Percentiles rank a stretch among this genome's conserved stretches.
Conservation (phyloP, 2,113 vertebrate species). For the Passerina amoena region DNA sequence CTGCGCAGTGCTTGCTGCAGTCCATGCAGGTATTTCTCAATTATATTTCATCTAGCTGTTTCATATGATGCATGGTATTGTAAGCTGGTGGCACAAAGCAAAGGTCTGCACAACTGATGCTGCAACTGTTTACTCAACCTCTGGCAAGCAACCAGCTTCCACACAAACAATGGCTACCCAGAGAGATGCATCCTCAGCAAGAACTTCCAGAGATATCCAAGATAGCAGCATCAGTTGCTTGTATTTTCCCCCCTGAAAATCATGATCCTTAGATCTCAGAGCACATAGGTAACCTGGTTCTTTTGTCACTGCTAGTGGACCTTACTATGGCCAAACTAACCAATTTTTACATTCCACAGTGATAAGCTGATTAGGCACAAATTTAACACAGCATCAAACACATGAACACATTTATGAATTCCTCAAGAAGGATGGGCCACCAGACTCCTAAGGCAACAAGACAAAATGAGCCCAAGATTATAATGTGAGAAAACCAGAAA, state of each 20-base stretch:
- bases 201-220: not conserved
- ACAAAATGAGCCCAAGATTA: not conserved
- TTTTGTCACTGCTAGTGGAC: not conserved
- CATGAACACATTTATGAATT: not conserved
- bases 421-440: not conserved
- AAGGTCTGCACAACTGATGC: not conserved
- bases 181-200: not conserved
- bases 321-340: not conserved
- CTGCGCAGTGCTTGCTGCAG: not conserved
- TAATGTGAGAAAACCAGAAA: not conserved
- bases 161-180: not conserved
- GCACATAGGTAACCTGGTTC: not conserved
- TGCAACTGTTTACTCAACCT: not conserved
- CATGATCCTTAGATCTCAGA: not conserved
- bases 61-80: not conserved
- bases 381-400: not conserved
- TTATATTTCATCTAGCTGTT: not conserved
- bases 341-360: not conserved
- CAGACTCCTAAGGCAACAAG: not conserved
- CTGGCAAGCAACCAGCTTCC: not conserved
- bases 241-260: not conserved
- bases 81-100: not conserved
- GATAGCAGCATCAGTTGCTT: not conserved
- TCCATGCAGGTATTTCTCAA: not conserved
- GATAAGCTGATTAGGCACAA: not conserved